phyloP scores from a whole-genome alignment of 2,113 vertebrate species.

The Clarias magur region DNA sequence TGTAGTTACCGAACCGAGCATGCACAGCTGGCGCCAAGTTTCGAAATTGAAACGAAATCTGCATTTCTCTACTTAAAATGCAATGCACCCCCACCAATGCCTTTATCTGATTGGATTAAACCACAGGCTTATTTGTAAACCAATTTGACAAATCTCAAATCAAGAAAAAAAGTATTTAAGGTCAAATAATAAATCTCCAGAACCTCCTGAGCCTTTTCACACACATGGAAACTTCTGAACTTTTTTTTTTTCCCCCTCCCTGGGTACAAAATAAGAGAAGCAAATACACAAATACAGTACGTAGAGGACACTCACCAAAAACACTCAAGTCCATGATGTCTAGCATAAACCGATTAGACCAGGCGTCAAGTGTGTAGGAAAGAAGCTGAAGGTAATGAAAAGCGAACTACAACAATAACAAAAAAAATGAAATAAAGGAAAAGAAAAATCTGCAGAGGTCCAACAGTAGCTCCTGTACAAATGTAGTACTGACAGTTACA shows the following conservation, averaged over 20 bases:
- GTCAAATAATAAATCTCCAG: not conserved
- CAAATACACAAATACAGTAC: not conserved
- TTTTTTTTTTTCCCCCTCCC: too few species aligned
- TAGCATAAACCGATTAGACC: not conserved
- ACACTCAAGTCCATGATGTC: not conserved
- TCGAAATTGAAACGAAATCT: not conserved
- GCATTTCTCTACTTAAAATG: not conserved
- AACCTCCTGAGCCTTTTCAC: not conserved
- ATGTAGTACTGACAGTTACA: conserved; percentile 79
- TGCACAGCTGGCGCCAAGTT: not conserved
- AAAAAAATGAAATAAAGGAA: not conserved
- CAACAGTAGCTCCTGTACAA: not conserved
- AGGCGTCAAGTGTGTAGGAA: not conserved
- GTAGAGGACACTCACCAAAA: conserved; percentile 29
- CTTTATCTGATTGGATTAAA: not conserved
- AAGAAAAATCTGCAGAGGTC: not conserved
- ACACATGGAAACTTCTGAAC: not conserved
- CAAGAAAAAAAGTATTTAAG: not conserved
- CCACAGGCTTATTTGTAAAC: not conserved
- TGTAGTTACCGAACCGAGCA: not conserved
- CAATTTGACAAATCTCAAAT: not conserved
- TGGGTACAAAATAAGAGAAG: not conserved
- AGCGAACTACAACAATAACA: not conserved
- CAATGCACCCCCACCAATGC: not conserved
- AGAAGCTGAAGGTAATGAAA: not conserved